Evolutionary conservation across 2,797 vertebrate species (phyloP), one percentile per base, ranked within the genome.

Genomic region (Phataginus tricuspis): DNA sequence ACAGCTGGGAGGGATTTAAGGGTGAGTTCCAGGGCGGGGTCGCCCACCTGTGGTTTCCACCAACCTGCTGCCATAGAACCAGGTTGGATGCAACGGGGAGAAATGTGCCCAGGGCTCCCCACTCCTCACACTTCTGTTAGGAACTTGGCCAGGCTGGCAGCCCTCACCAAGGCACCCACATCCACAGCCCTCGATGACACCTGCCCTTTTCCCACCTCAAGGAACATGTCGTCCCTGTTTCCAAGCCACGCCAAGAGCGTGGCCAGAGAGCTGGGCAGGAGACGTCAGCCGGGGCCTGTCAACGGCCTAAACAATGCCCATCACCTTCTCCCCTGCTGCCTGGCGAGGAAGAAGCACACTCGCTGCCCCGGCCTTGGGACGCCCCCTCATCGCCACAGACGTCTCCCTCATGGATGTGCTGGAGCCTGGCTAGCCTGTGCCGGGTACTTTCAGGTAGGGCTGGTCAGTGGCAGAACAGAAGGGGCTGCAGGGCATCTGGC

Each of bases 191-290:
- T 16, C 51, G 9, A 37, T 31, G 27, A 69, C 29, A 49, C 8
- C 55, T 2, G 12, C 45, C 23, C 23, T 71, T 39, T 51, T 25
- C 4, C 2, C 34, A 53, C 63, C 51, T 39, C 71, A 53, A 37
- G 80, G 74, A 91, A 37, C 29, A 82, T 80, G 86, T 66, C 69
- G 2, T 64, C 74, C 31, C 53, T 92, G 42, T 95, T 95, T 27
- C 49, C 9, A 4, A 77, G 27, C 51, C 49, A 57, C 23, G 37
- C 34, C 2, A 55, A 45, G 59, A 45, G 49, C 74, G 34, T 86
- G 66, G 93, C 75, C 72, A 92, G n/a, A 83, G 86, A 90, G 80
- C 85, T 71, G 37, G 93, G 64, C 89, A 53, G 19, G 85, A 89
- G 78, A 59, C 63, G 83, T 0, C 49, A 96, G 78, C 64, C 80